Percentiles rank a stretch among this genome's conserved stretches.
These are phyloP conservation scores for Agrochola litura DNA, from an alignment of 2,888 invertebrate species.

Conservation along the genomic window DNA sequence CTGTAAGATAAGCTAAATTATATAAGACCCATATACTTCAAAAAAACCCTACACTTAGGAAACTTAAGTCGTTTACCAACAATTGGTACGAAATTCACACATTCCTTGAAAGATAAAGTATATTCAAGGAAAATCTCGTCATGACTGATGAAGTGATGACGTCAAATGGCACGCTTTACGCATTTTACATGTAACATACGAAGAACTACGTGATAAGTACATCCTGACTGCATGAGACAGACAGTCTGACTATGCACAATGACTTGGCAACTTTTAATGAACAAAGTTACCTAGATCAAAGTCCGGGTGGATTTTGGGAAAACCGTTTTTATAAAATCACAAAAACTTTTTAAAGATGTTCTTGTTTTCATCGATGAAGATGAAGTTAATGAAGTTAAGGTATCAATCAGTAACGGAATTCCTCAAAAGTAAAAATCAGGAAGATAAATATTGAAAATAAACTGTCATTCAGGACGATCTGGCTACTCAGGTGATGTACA, in stretches of 20 bases:
- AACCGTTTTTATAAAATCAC: neutral
- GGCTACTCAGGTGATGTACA: neutral
- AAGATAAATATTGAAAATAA: neutral
- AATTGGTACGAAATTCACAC: conserved; percentile 26
- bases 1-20: neutral
- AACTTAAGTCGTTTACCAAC: conserved; percentile 12
- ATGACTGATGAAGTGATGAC: conserved; percentile 41
- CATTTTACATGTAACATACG: conserved; percentile 39
- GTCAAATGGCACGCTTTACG: conserved; percentile 34
- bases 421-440: neutral
- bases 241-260: conserved; percentile 47
- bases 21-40: neutral
- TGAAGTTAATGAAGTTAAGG: neutral
- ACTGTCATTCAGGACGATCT: neutral
- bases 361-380: neutral
- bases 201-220: conserved; percentile 46
- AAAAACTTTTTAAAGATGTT: neutral
- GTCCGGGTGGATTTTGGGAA: conserved; percentile 5
- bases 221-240: conserved; percentile 31
- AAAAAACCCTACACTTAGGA: neutral
- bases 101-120: conserved; percentile 32
- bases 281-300: conserved; percentile 11
- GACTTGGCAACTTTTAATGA: conserved; percentile 45
- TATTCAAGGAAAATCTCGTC: conserved; percentile 52
- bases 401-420: neutral